These are phyloP conservation scores for Hanleya hanleyi DNA, from an alignment of 2,888 invertebrate genomes.

Conservation along the genomic window DNA sequence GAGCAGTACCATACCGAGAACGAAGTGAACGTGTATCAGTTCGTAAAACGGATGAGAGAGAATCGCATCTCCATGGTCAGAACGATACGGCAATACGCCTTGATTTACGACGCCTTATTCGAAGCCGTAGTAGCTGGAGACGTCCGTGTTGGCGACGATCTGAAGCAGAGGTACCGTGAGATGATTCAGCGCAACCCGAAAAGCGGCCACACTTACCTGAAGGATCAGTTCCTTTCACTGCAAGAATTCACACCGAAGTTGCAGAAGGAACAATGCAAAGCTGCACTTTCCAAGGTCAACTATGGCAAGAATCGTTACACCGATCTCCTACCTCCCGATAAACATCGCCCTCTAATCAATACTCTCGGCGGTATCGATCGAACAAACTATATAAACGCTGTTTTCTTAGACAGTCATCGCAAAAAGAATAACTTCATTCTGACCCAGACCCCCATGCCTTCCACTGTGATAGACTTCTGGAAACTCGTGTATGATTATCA, in stretches of 20 bases:
- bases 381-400: conserved; percentile 71
- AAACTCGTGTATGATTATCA: conserved; percentile 68
- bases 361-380: conserved; percentile 52
- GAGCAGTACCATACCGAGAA: conserved; percentile 68
- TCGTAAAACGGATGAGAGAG: conserved; percentile 62
- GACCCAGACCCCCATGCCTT: conserved; percentile 69
- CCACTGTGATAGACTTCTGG: conserved; percentile 72
- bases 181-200: conserved; percentile 51
- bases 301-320: conserved; percentile 63
- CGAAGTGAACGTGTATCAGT: conserved; percentile 65
- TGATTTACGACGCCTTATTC: conserved; percentile 70
- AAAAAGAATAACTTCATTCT: conserved; percentile 62
- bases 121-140: conserved; percentile 66
- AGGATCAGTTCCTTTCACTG: conserved; percentile 66
- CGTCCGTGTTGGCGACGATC: conserved; percentile 54
- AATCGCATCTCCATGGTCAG: conserved; percentile 68
- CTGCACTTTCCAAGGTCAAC: conserved; percentile 55
- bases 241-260: conserved; percentile 57
- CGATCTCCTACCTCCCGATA: conserved; percentile 62
- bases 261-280: conserved; percentile 43
- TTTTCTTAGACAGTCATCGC: conserved; percentile 67
- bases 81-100: conserved; percentile 68
- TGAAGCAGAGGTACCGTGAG: conserved; percentile 54
- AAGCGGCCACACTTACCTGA: conserved; percentile 58
- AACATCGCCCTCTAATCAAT: conserved; percentile 48